Evolutionary conservation across 2,113 vertebrate genomes (phyloP), one percentile per base, ranked within the genome.

Genomic region (Pyxicephalus adspersus): DNA sequence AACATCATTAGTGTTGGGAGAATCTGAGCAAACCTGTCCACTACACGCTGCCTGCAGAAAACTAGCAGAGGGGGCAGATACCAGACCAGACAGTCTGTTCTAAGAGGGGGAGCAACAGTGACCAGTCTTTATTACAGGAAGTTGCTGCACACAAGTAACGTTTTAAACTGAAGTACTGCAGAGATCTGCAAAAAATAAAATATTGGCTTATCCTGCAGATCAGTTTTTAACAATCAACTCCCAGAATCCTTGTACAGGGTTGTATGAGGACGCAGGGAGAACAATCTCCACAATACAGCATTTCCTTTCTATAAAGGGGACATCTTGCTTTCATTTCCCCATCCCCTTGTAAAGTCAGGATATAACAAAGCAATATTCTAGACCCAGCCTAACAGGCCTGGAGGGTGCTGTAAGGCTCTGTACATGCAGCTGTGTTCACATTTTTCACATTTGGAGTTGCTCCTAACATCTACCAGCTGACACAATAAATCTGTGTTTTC

Each of bases 311-410:
- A 58, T 15, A 16, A 26, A 28, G 60, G 18, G 9, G 38, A 65
- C 76, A 77, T 65, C 76, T 77, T 66, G 76, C 50, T 65, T 55
- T 66, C 61, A 77, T 77, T 77, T 77, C 45, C 58, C 8, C 0
- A 5, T 64, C 15, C 9, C 19, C 76, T 55, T 55, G 45, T 60
- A 45, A 51, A 55, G 45, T 22, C 20, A 45, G 23, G 61, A 11
- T 23, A 57, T 65, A 26, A 19, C 51, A 23, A 52, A 15, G 2
- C 23, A 8, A 29, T 9, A 73, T 26, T 20, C 20, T 26, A 25
- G 2, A n/a, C 3, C 15, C 25, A 34, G 7, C 50, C 3, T 26
- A 76, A 76, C 22, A 13, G n/a, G 51, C 26, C 76, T 23, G 18
- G 13, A 19, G 76, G 61, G 76, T 19, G 45, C 19, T 31, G 17